Conservation (phyloP, 1,140 invertebrate genomes). For the Drosophila tani region DNA sequence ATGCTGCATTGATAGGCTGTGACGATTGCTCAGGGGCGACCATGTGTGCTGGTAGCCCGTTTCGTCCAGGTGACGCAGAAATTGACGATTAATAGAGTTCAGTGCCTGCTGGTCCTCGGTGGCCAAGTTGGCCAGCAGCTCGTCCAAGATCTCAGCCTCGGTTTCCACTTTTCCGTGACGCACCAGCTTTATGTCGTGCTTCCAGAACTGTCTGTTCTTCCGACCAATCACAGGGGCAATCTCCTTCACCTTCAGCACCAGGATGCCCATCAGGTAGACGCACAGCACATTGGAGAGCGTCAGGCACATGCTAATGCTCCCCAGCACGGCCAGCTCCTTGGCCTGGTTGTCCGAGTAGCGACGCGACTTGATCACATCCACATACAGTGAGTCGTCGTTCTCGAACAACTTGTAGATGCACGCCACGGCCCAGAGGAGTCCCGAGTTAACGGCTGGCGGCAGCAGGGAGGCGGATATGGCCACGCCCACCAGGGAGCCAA, state of each 20-base stretch:
- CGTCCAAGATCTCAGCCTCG: conserved; percentile 71
- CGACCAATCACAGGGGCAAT: conserved; percentile 88
- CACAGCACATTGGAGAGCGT: conserved; percentile 91
- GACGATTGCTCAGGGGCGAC: conserved; percentile 69
- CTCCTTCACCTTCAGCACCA: conserved; percentile 91
- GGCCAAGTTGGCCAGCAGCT: conserved; percentile 67
- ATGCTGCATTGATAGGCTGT: conserved; percentile 53
- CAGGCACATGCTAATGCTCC: conserved; percentile 88
- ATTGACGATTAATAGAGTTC: conserved; percentile 50
- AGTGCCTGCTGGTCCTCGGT: conserved; percentile 62
- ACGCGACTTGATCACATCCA: conserved; percentile 79
- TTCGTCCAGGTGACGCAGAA: conserved; percentile 67
- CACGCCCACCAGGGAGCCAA: conserved; percentile 91
- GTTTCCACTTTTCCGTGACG: conserved; percentile 74
- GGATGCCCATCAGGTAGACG: conserved; percentile 89
- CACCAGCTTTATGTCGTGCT: conserved; percentile 88
- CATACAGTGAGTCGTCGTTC: conserved; percentile 82
- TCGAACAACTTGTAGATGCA: conserved; percentile 86
- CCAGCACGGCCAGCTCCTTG: conserved; percentile 87
- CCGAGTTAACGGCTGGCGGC: conserved; percentile 92
- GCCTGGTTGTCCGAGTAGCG: conserved; percentile 87
- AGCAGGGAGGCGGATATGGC: conserved; percentile 92
- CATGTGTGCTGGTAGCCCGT: conserved; percentile 73
- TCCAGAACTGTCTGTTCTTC: conserved; percentile 88
- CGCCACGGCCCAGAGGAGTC: conserved; percentile 89